Conservation (phyloP, 2,888 invertebrate species). For the Epinotia demarniana region DNA sequence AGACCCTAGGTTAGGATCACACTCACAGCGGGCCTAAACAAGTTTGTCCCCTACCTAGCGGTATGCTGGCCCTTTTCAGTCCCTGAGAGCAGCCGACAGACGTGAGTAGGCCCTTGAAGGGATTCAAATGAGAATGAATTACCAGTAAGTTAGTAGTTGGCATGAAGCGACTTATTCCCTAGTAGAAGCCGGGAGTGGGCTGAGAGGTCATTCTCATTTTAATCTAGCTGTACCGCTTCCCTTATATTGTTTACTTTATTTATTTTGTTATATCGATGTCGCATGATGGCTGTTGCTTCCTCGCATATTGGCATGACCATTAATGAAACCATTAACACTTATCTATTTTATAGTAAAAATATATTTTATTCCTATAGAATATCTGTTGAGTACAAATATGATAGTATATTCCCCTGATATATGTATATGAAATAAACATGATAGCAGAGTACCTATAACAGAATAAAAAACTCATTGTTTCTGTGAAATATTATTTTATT, state of each 20-base stretch:
- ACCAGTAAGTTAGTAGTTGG: constrained; percentile 47
- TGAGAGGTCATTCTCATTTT: constrained; percentile 80
- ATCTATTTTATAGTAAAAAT: constrained; percentile 51
- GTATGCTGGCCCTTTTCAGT: not conserved
- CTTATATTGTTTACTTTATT: constrained; percentile 53
- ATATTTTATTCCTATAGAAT: constrained; percentile 36
- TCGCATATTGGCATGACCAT: constrained; percentile 76
- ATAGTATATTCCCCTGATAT: constrained; percentile 36
- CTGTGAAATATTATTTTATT: constrained; percentile 13
- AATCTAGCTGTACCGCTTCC: constrained; percentile 68
- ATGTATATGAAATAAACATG: constrained; percentile 16
- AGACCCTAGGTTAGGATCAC: constrained; percentile 2
- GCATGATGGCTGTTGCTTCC: constrained; percentile 80
- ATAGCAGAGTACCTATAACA: constrained; percentile 22
- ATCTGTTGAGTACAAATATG: constrained; percentile 32
- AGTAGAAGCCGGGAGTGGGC: constrained; percentile 52
- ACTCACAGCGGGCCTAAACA: constrained; percentile 39
- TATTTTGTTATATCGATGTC: constrained; percentile 69
- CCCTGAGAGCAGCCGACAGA: constrained; percentile 49
- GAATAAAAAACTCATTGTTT: constrained; percentile 7
- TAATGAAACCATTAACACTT: constrained; percentile 49
- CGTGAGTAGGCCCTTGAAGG: constrained; percentile 65
- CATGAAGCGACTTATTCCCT: constrained; percentile 55
- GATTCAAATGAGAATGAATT: constrained; percentile 81
- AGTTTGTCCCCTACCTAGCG: constrained; percentile 24